phyloP scores from a whole-genome alignment of 2,888 invertebrate genomes.

The Aleiodes testaceus region DNA sequence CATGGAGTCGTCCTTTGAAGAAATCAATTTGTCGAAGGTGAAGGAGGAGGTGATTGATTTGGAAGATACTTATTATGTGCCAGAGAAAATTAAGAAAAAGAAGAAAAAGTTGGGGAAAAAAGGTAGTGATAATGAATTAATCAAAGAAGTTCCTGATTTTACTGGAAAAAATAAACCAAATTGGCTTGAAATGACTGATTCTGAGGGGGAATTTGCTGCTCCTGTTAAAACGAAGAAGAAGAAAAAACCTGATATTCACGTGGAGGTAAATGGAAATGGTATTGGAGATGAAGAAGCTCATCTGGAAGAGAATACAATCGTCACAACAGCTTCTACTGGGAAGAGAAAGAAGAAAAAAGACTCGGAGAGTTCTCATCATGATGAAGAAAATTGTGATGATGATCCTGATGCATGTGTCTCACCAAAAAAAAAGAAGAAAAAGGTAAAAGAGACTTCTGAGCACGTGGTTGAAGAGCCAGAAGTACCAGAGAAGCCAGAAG shows the following conservation, averaged over 20 bases:
- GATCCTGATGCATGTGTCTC: neutral
- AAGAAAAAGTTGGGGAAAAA: neutral
- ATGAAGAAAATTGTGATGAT: neutral
- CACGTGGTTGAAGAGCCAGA: too few species aligned
- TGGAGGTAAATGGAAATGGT: neutral
- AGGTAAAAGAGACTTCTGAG: neutral
- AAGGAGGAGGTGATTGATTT: neutral
- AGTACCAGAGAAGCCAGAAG: neutral
- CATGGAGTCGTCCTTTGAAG: neutral
- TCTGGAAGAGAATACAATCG: neutral
- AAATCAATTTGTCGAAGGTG: neutral
- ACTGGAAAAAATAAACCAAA: neutral
- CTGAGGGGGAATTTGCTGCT: neutral
- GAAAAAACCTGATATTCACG: too few species aligned
- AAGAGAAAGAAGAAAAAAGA: too few species aligned
- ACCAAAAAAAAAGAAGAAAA: neutral
- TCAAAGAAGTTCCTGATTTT: neutral
- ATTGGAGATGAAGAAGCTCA: neutral
- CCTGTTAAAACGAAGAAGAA: neutral
- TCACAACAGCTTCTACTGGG: too few species aligned
- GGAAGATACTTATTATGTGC: neutral
- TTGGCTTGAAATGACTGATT: constrained; percentile 17
- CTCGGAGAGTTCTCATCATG: neutral
- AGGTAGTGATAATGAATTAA: neutral
- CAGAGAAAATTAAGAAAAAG: neutral